Conservation (phyloP, 92 coral and sea anemone genomes). For the Porites lobata region DNA sequence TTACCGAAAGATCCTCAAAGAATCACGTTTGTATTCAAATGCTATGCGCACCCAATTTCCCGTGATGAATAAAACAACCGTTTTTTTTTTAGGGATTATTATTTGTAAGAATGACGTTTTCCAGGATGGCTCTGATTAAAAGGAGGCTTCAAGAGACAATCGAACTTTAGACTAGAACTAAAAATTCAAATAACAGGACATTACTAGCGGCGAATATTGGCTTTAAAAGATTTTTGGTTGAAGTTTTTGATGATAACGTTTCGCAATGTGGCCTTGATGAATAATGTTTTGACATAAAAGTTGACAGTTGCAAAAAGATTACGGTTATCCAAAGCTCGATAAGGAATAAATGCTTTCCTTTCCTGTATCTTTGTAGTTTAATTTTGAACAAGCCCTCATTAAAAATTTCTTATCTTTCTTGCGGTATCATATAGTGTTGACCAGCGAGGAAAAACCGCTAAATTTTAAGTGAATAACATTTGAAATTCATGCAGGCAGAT, state of each 20-base stretch:
- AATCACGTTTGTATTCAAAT: conserved; percentile 50
- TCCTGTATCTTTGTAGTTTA: conserved; percentile 80
- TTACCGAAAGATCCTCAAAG: conserved; percentile 53
- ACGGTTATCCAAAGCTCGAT: conserved; percentile 61
- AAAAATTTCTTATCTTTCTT: conserved; percentile 75
- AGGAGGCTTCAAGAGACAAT: conserved; percentile 20
- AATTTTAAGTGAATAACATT: conserved; percentile 44
- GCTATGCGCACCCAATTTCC: conserved; percentile 6
- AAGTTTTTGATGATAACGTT: conserved; percentile 34
- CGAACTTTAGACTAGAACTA: neutral
- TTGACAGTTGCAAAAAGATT: conserved; percentile 79
- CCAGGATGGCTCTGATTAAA: neutral
- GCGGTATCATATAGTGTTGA: conserved; percentile 76
- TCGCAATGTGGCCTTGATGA: conserved; percentile 15
- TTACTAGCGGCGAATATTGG: conserved; percentile 19
- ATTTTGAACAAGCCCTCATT: conserved; percentile 85
- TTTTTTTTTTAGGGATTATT: neutral
- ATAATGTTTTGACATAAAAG: conserved; percentile 58
- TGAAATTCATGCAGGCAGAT: conserved; percentile 32
- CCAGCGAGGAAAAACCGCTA: conserved; percentile 63
- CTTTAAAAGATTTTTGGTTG: neutral
- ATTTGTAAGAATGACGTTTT: neutral
- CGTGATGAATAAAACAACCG: conserved; percentile 26
- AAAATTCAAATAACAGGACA: conserved; percentile 4
- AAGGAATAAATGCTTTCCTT: conserved; percentile 63